Base-by-base conservation (phyloP, 2,888 invertebrate species). In the Leucozona laternaria region DNA sequence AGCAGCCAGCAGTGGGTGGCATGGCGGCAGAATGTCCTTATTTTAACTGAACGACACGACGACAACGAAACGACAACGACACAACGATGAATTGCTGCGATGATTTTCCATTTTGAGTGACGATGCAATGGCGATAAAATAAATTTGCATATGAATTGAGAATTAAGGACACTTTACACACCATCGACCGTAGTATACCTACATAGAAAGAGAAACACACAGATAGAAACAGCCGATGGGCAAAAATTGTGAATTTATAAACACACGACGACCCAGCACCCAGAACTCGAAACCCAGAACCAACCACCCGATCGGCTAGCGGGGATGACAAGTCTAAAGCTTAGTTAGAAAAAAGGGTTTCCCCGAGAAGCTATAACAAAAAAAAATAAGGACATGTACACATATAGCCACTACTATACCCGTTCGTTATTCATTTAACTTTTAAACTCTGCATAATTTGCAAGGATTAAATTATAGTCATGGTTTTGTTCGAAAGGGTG, bases 61-160 rank as follows among this genome's bases (percentile, higher is more conserved):
- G 28, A 58, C 58, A 31, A 71, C 43, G 25, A 57, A 31, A 71
- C 43, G 25, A 57, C 57, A 28, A 58, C 57, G 57, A 60, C 73
- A 80, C 76, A 80, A 82, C 86, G 86, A 87, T 82, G 83, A 87
- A 87, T 87, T 87, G 82, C 87, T 87, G 83, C 83, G 87, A 87
- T 87, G 82, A 87, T 87, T 87, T 87, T 79, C 79, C 82, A 87
- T 87, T 87, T 87, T 87, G 87, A 87, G 88, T 80, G 86, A 88
- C 71, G 85, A 89, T 90, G 89, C 89, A 90, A 89, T 90, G 90
- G 91, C 90, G 92, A 91, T 91, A 92, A 91, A 91, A 92, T 91
- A 92, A 92, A 92, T 92, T 92, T 92, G 91, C 92, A 92, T 92
- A 92, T 92, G 92, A 92, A 92, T 92, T 90, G 91, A 89, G 91